Evolutionary conservation across 2,888 invertebrate genomes (phyloP), one percentile per base, ranked within the genome.

Genomic region (Catocala fraxini): DNA sequence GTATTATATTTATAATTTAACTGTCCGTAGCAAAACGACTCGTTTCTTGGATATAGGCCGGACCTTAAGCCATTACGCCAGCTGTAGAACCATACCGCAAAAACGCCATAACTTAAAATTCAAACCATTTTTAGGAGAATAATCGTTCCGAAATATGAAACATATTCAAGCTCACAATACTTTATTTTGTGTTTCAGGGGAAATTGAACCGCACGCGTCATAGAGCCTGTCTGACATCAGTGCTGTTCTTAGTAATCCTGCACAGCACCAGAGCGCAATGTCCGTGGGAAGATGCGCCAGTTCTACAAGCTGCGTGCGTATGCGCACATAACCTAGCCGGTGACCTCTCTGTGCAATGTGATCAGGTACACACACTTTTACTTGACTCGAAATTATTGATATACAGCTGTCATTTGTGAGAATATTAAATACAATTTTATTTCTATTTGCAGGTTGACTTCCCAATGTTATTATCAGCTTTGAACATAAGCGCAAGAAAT

Each of bases 271-370:
- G 89, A 54, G 96, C 96, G 25, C 97, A 97, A 82, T 98, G 98
- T 89, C 98, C 98, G 0, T 98, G 98, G 98, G 97, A 97, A 79
- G 95, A 95, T 63, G 96, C 97, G 67, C 95, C 96, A 33, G 94
- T 95, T 52, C 95, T 98, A 65, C 97, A 97, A 83, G 95, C 97
- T 53, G 96, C 97, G 51, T 98, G 98, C 88, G 96, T 98, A 65
- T 98, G 98, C 91, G 98, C 98, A 68, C 97, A 97, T 88, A 98
- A 98, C 87, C 94, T 97, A 68, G 97, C 97, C 48, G 96, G 96
- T 77, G 98, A 98, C 86, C 94, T 98, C 11, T 98, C 98, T 41
- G 97, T 98, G 70, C 98, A 98, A 91, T 98, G 98, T 90, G 98
- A 98, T 91, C 97, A 97, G 95, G 96, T 96, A 89, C 25, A 5